These are phyloP conservation scores for Dromiciops gliroides DNA, from an alignment of 2,113 vertebrate species.

Conservation along the genomic window DNA sequence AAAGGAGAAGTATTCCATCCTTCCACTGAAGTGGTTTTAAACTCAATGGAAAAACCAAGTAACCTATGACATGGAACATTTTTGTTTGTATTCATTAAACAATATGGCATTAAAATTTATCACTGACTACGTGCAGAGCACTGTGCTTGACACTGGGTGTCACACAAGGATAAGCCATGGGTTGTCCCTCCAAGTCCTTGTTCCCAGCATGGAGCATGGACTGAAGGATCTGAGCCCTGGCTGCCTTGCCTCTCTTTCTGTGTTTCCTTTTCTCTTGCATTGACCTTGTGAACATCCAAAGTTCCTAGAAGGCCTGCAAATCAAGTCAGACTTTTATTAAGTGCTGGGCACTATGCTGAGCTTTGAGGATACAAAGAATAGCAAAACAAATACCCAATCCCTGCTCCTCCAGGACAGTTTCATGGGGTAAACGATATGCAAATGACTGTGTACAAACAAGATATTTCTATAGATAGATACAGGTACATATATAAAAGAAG, in stretches of 20 bases:
- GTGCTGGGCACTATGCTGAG: background rate
- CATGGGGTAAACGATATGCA: too few relatives aligned
- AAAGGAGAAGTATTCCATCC: background rate
- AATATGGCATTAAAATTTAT: background rate
- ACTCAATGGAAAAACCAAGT: conserved; percentile 1
- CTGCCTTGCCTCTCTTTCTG: background rate
- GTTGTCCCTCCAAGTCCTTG: background rate
- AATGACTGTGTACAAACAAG: too few relatives aligned
- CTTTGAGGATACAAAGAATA: background rate
- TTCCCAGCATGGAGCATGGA: background rate
- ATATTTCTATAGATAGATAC: too few relatives aligned
- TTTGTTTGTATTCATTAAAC: background rate
- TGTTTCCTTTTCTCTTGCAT: background rate
- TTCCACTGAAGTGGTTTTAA: conserved; percentile 33
- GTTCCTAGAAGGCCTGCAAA: background rate
- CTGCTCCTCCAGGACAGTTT: background rate
- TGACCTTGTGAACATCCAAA: background rate
- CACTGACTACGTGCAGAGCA: background rate
- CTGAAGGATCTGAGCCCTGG: background rate
- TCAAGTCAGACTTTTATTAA: background rate
- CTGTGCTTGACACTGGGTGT: background rate
- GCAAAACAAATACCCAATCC: background rate
- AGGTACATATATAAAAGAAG: too few relatives aligned
- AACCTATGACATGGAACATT: background rate
- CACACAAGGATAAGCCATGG: background rate